Base-by-base conservation (phyloP, 2,797 vertebrate genomes). In the Cichlasoma orientale region DNA sequence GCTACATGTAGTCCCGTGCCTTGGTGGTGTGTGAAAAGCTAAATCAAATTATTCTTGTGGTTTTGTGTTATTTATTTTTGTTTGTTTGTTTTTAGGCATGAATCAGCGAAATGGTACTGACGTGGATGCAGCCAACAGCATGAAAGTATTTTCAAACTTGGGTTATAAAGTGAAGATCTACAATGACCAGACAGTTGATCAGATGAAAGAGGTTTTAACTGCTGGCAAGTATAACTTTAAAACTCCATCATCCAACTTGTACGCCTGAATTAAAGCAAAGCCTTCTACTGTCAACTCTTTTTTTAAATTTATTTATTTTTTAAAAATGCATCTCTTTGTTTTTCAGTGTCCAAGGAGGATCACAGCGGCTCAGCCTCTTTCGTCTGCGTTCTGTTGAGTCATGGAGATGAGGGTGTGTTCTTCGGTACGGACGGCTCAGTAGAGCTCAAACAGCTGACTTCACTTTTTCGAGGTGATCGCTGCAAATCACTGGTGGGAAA, bases 91-190 rank as follows among this genome's bases (percentile, higher is more conserved):
- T 71, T 63, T 73, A 96, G 95, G 95, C 54, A 96, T 96, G 95
- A 96, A 96, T 87, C 90, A 93, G 56, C 90, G 96, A 41, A 96
- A 95, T 9, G 96, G 96, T 8, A 96, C 96, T 0, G 95, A 96
- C 2, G 86, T 95, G 0, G 95, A 96, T 27, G 95, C 95, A n/a
- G 95, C 59, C 47, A 96, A 95, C 7, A 84, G 68, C 2, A 90
- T 94, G 92, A 93, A 92, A 56, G 92, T 88, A 18, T 96, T 96
- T 63, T 31, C 79, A 2, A 95, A 92, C 74, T 69, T 96, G 83
- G 95, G 96, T 19, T 96, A 96, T 57, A 89, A 89, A 82, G 93
- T 92, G 59, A 95, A 93, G 82, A 55, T 95, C 81, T 94, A 90
- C 91, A 96, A 96, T 12, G 96, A 96, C 83, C 95, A 94, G 91